These are phyloP conservation scores for Drosophila tani DNA, from an alignment of 1,140 invertebrate genomes.

Conservation along the genomic window DNA sequence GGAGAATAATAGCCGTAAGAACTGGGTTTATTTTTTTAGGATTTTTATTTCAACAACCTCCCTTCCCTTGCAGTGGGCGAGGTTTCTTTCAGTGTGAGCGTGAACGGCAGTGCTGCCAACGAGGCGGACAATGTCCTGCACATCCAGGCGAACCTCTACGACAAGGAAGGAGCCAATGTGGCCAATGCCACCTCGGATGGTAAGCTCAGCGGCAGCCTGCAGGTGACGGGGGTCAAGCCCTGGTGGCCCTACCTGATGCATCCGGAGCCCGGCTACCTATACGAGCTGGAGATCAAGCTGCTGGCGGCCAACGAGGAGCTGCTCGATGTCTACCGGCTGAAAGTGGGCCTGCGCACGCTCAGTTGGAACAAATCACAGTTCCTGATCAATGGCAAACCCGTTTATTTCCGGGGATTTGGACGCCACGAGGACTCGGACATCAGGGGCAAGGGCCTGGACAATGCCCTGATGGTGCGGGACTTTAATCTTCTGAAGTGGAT, in stretches of 20 bases:
- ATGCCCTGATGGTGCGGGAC: slow-evolving; percentile 94
- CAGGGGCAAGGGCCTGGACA: slow-evolving; percentile 95
- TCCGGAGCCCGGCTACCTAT: slow-evolving; percentile 92
- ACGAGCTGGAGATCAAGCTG: slow-evolving; percentile 90
- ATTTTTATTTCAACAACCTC: neutral
- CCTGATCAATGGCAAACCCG: slow-evolving; percentile 92
- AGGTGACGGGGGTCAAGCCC: slow-evolving; percentile 90
- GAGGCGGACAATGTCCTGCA: slow-evolving; percentile 64
- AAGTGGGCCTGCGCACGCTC: slow-evolving; percentile 94
- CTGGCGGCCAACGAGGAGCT: slow-evolving; percentile 83
- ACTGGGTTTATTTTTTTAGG: too few species aligned
- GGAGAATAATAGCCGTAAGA: slow-evolving; percentile 86
- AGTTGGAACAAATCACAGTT: slow-evolving; percentile 91
- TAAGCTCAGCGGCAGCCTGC: slow-evolving; percentile 86
- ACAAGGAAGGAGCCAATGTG: slow-evolving; percentile 71
- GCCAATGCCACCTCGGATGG: slow-evolving; percentile 75
- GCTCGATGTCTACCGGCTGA: slow-evolving; percentile 93
- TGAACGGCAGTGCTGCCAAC: slow-evolving; percentile 70
- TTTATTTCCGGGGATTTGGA: slow-evolving; percentile 97
- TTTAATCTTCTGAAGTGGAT: slow-evolving; percentile 98
- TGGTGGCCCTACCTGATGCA: slow-evolving; percentile 99
- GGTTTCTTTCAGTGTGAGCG: slow-evolving; percentile 59
- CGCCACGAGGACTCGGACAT: slow-evolving; percentile 97
- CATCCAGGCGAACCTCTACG: slow-evolving; percentile 69
- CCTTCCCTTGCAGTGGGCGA: slow-evolving; percentile 47